A percentile compares a stretch with the other conserved stretches of the same genome.
Evolutionary conservation across 2,888 invertebrate species (phyloP).

Genomic region (Falcaria lacertinaria): DNA sequence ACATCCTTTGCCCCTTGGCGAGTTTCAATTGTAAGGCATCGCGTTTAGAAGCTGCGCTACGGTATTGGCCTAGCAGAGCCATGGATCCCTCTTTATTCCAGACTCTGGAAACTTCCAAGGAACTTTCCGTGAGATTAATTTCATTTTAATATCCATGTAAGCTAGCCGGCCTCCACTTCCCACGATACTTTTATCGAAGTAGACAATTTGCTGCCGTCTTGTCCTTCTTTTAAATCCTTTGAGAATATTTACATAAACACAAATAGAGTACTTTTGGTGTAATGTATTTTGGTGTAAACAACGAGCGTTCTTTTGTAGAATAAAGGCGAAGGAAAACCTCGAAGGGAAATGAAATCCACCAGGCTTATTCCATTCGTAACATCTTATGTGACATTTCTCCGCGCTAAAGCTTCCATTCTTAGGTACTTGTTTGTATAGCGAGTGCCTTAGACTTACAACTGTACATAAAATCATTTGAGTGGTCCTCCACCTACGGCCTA

Average conservation of each 20-base stretch:
- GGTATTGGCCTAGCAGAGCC: constrained; percentile 25
- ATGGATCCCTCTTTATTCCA: constrained; percentile 53
- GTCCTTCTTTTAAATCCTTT: constrained; percentile 27
- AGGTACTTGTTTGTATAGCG: constrained; percentile 15
- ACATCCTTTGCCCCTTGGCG: constrained; percentile 43
- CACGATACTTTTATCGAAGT: constrained; percentile 43
- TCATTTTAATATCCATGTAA: constrained; percentile 68
- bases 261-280: constrained; percentile 25
- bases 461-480: too few species aligned
- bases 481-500: too few species aligned
- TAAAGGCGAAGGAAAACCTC: constrained; percentile 20
- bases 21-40: constrained; percentile 49
- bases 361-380: constrained; percentile 22
- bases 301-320: constrained; percentile 22
- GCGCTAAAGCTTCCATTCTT: constrained; percentile 7
- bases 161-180: constrained; percentile 50
- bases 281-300: constrained; percentile 26
- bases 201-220: constrained; percentile 37
- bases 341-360: constrained; percentile 29
- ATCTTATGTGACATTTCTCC: constrained; percentile 23
- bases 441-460: neutral
- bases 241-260: constrained; percentile 19
- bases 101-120: constrained; percentile 45
- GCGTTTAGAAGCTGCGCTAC: constrained; percentile 17
- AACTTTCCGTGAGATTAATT: constrained; percentile 66